These are phyloP conservation scores for Amiota mariae DNA, from an alignment of 2,888 invertebrate species.

Conservation along the genomic window DNA sequence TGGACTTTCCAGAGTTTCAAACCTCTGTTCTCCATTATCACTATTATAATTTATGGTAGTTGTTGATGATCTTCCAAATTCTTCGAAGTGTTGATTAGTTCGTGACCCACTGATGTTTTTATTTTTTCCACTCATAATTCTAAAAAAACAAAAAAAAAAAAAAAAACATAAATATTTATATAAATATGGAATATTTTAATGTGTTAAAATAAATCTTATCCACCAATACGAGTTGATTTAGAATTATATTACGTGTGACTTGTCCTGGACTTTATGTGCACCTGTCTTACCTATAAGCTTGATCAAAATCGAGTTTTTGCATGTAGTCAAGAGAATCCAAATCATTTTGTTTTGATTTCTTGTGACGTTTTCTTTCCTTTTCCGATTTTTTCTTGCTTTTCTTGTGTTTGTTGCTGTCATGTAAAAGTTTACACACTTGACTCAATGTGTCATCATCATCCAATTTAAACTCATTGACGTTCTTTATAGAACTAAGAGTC, in stretches of 20 bases:
- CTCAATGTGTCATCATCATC: slow-evolving; percentile 90
- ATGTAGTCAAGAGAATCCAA: slow-evolving; percentile 74
- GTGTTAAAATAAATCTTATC: too few relatives aligned
- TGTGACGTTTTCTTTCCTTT: slow-evolving; percentile 72
- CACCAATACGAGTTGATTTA: neutral
- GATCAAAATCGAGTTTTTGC: slow-evolving; percentile 79
- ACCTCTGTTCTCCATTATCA: too few relatives aligned
- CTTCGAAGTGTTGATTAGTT: slow-evolving; percentile 60
- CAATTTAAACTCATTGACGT: slow-evolving; percentile 56
- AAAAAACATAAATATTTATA: neutral
- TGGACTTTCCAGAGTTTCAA: neutral
- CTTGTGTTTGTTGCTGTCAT: slow-evolving; percentile 85
- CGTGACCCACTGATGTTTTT: slow-evolving; percentile 49
- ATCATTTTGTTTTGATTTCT: slow-evolving; percentile 74
- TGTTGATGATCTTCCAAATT: slow-evolving; percentile 70
- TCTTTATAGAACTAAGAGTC: slow-evolving; percentile 48
- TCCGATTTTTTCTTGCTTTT: slow-evolving; percentile 78
- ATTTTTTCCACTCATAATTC: slow-evolving; percentile 46
- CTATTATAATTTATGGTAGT: slow-evolving; percentile 60
- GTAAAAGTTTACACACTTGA: slow-evolving; percentile 88
- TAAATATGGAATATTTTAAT: too few relatives aligned
- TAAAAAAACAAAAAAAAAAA: slow-evolving; percentile 46
- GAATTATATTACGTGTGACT: neutral
- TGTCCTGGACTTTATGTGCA: neutral
- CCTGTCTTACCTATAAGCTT: slow-evolving; percentile 78